Conservation (phyloP, 2,888 invertebrate genomes). For the Eristalis tenax region DNA sequence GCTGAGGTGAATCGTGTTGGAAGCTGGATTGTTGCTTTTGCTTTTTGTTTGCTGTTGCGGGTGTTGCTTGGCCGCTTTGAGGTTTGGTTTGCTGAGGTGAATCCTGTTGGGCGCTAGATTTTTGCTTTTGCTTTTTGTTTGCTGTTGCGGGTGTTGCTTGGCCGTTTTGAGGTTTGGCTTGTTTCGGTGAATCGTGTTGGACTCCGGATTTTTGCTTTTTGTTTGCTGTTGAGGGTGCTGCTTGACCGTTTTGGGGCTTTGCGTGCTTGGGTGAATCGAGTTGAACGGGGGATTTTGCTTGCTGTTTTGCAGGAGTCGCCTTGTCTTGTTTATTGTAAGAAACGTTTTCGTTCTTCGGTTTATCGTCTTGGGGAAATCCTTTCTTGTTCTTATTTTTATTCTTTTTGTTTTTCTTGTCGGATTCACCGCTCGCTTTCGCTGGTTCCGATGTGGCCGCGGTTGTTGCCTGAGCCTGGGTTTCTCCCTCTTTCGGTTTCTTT, state of each 20-base stretch:
- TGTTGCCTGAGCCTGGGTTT: background rate
- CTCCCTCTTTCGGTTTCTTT: conserved; percentile 72
- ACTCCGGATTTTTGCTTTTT: conserved; percentile 4
- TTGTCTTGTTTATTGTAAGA: background rate
- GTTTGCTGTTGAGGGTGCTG: background rate
- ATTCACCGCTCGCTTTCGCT: background rate
- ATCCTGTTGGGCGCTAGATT: background rate
- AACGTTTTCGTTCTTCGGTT: background rate
- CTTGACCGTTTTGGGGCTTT: background rate
- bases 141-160: background rate
- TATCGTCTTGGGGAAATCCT: conserved; percentile 28
- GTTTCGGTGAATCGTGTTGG: background rate
- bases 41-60: background rate
- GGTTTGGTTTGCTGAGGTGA: background rate
- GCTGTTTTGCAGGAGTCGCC: background rate
- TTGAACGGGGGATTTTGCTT: background rate
- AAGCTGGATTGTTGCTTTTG: background rate
- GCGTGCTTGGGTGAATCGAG: background rate
- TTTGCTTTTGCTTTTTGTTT: conserved; percentile 7
- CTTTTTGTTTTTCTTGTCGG: conserved; percentile 15
- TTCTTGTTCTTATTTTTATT: conserved; percentile 24
- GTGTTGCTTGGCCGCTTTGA: background rate
- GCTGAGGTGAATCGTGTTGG: background rate
- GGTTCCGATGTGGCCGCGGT: background rate
- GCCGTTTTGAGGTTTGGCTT: background rate